These are phyloP conservation scores for Chaetura pelagica DNA, from an alignment of 2,113 vertebrate species.

Conservation along the genomic window DNA sequence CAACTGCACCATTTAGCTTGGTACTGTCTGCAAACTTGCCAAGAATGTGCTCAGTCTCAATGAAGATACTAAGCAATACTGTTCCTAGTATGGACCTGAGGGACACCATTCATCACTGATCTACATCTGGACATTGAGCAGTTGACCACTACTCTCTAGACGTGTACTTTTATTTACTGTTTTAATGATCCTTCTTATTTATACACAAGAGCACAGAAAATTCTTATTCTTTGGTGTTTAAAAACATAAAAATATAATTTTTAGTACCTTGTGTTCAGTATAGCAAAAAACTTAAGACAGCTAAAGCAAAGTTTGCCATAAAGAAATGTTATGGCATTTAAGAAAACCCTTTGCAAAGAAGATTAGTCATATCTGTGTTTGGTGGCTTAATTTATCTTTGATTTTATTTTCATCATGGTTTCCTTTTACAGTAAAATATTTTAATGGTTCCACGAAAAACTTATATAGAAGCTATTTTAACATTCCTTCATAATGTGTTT, in stretches of 20 bases:
- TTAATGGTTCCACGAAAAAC: neutral
- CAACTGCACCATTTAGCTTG: too few relatives aligned
- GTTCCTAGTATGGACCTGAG: neutral
- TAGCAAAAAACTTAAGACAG: neutral
- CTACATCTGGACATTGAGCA: neutral
- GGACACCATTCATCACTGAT: neutral
- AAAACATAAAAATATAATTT: neutral
- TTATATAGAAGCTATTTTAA: neutral
- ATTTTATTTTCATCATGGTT: neutral
- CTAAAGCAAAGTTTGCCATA: neutral
- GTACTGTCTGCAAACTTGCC: too few relatives aligned
- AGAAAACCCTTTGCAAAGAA: neutral
- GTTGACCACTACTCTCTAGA: neutral
- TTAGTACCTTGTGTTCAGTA: neutral
- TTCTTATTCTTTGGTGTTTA: conserved; percentile 3
- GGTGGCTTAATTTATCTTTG: neutral
- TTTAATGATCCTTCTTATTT: neutral
- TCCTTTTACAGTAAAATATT: neutral
- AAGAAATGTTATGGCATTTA: neutral
- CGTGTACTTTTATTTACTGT: neutral
- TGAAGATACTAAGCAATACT: neutral
- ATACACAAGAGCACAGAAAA: neutral
- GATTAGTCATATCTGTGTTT: neutral
- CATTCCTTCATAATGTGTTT: neutral
- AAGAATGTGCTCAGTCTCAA: too few relatives aligned